Conservation (phyloP, 2,113 vertebrate genomes). For the Cebidichthys violaceus region DNA sequence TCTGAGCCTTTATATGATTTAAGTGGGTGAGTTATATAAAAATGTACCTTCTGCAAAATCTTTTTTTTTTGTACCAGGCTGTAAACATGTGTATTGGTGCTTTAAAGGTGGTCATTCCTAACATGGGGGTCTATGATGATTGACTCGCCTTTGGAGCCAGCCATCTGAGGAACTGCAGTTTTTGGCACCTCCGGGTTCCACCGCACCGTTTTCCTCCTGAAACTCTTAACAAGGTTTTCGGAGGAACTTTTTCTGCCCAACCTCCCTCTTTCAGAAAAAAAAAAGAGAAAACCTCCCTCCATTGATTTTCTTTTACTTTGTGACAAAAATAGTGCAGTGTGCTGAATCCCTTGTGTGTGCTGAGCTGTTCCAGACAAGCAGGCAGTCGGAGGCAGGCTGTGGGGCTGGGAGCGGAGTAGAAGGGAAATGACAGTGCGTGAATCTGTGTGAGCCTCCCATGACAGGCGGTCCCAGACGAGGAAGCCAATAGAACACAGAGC, state of each 20-base stretch:
- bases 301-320: slow-evolving; percentile 78
- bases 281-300: slow-evolving; percentile 44
- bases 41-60: neutral
- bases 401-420: slow-evolving; percentile 48
- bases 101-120: neutral
- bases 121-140: neutral
- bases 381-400: slow-evolving; percentile 47
- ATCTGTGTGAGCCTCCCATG: slow-evolving; percentile 66
- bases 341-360: slow-evolving; percentile 52
- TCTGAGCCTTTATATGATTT: neutral
- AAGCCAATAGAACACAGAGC: slow-evolving; percentile 67
- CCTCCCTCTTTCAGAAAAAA: slow-evolving; percentile 28
- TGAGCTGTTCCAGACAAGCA: slow-evolving; percentile 63
- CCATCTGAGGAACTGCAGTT: neutral
- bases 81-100: neutral
- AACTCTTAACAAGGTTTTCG: slow-evolving; percentile 23
- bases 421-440: slow-evolving; percentile 47
- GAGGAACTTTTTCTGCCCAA: slow-evolving; percentile 42
- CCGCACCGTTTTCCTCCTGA: slow-evolving; percentile 15
- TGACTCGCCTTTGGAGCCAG: neutral
- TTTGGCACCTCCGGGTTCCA: neutral
- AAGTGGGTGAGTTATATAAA: neutral
- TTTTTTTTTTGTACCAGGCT: neutral
- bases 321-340: slow-evolving; percentile 70
- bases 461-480: slow-evolving; percentile 59